Evolutionary conservation across 2,113 vertebrate species (phyloP).

Genomic region (Anser brachyrhynchus): DNA sequence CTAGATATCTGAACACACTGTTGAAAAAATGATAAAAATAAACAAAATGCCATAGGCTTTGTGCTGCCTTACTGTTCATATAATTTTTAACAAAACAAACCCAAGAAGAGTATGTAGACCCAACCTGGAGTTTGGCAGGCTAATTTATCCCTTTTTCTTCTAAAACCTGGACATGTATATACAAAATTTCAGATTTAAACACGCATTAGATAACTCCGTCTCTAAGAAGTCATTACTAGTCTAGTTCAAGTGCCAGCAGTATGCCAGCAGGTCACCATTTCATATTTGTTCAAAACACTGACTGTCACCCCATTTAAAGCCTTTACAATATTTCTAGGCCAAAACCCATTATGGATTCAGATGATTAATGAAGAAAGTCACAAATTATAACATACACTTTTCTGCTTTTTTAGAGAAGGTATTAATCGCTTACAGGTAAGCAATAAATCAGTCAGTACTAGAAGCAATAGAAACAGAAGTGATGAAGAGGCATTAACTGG

Average conservation of each 20-base stretch:
- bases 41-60: background rate
- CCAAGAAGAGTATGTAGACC: background rate
- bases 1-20: background rate
- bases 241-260: background rate
- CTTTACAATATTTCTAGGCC: background rate
- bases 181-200: background rate
- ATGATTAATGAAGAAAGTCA: no score
- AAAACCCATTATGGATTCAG: background rate
- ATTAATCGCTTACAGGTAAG: background rate
- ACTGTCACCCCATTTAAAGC: background rate
- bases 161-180: background rate
- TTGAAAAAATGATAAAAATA: background rate
- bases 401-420: background rate
- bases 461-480: background rate
- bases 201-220: accelerated
- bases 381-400: background rate
- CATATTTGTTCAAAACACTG: background rate
- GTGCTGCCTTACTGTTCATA: background rate
- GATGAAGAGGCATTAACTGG: background rate
- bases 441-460: no score
- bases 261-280: background rate
- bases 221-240: background rate
- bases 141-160: background rate
- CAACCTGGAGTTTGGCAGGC: background rate
- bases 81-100: background rate